A percentile compares a stretch with the other conserved stretches of the same genome.
phyloP scores from a whole-genome alignment of 2,888 invertebrate genomes.

The Leucozona laternaria region DNA sequence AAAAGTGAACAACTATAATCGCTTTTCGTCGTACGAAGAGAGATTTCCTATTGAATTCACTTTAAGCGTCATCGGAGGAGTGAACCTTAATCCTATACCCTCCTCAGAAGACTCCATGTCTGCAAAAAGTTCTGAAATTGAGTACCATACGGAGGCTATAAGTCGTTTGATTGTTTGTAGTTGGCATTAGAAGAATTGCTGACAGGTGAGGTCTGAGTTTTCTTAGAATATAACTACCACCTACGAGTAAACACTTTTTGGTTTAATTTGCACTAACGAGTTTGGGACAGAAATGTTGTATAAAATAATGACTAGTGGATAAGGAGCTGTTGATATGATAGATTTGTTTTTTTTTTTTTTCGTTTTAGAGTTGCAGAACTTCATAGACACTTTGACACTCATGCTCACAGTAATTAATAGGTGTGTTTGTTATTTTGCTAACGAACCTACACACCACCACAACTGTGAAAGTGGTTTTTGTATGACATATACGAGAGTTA shows the following conservation, averaged over 20 bases:
- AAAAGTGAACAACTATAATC: conserved; percentile 69
- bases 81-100: conserved; percentile 33
- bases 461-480: too few relatives aligned
- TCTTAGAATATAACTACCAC: background rate
- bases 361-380: too few relatives aligned
- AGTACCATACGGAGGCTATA: conserved; percentile 9
- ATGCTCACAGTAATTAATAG: too few relatives aligned
- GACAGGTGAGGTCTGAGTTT: background rate
- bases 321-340: too few relatives aligned
- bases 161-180: conserved; percentile 14
- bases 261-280: background rate
- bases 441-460: too few relatives aligned
- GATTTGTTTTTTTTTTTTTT: too few relatives aligned
- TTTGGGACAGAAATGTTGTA: background rate
- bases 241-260: background rate
- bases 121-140: conserved; percentile 1
- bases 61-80: conserved; percentile 37
- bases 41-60: conserved; percentile 60
- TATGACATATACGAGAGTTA: too few relatives aligned
- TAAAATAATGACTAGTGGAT: background rate
- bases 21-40: conserved; percentile 43
- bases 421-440: too few relatives aligned
- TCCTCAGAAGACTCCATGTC: background rate
- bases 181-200: conserved; percentile 8
- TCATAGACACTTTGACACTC: too few relatives aligned